These are phyloP conservation scores for Entomyzon cyanotis DNA, from an alignment of 2,113 vertebrate genomes.

Conservation along the genomic window DNA sequence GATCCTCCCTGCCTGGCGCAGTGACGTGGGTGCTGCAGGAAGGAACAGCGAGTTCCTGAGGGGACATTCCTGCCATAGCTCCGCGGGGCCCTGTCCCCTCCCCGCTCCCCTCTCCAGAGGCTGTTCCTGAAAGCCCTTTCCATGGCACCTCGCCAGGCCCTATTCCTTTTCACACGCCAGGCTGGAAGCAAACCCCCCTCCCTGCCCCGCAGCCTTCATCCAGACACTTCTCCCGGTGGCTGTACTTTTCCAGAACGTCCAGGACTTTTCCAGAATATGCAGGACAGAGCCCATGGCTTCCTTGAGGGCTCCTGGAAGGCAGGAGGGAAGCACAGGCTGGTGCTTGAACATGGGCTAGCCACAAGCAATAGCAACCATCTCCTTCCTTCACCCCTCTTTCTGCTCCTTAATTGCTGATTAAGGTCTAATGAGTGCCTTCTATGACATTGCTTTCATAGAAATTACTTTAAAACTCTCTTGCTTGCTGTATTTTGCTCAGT, in stretches of 20 bases:
- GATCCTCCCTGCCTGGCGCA: not conserved
- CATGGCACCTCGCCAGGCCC: constrained; percentile 27
- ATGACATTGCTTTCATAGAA: not conserved
- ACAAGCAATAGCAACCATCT: rapidly evolving
- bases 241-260: constrained; percentile 47
- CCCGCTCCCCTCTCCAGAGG: not conserved
- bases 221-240: constrained; percentile 1
- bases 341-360: not conserved
- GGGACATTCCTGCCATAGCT: constrained; percentile 72
- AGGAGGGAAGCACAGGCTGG: not conserved
- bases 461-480: not conserved
- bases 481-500: rapidly evolving
- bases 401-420: not conserved
- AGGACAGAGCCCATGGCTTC: not conserved
- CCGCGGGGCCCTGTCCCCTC: not conserved
- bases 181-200: not conserved
- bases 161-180: constrained; percentile 35
- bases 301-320: not conserved
- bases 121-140: constrained; percentile 32
- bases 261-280: constrained; percentile 21
- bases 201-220: not conserved
- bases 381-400: not conserved
- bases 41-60: constrained; percentile 71
- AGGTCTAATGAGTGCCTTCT: not conserved
- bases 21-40: constrained; percentile 56